Evolutionary conservation across 1,140 invertebrate genomes (phyloP).

Genomic region (Bathynomus jamesi): DNA sequence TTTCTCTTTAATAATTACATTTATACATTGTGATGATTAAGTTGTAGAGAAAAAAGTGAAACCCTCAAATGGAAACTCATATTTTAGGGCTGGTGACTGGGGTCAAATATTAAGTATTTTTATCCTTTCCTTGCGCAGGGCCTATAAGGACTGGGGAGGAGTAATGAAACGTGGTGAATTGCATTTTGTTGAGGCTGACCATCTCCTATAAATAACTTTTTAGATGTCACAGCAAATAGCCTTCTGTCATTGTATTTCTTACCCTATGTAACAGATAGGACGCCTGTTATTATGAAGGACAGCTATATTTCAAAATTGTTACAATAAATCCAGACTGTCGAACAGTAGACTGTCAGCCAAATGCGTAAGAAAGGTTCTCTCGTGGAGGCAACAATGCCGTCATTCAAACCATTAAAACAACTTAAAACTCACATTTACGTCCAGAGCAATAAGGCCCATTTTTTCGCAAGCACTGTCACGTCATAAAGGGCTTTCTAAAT

Average conservation of each 20-base stretch:
- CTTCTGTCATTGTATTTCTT: constrained; percentile 37
- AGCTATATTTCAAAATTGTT: constrained; percentile 36
- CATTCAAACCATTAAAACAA: background rate
- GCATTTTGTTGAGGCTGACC: constrained; percentile 26
- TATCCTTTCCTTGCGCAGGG: too few relatives aligned
- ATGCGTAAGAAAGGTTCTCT: constrained; percentile 28
- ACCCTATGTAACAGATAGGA: constrained; percentile 33
- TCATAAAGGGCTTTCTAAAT: constrained; percentile 17
- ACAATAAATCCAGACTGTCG: constrained; percentile 32
- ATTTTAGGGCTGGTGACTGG: too few relatives aligned
- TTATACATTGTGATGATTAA: too few relatives aligned
- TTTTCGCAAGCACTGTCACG: background rate
- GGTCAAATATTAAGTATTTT: too few relatives aligned
- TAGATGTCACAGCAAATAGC: constrained; percentile 32
- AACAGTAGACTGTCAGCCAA: constrained; percentile 31
- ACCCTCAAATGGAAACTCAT: too few relatives aligned
- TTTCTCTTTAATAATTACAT: too few relatives aligned
- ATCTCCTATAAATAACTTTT: constrained; percentile 27
- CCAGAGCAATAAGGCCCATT: background rate
- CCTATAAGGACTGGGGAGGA: too few relatives aligned
- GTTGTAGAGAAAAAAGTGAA: too few relatives aligned
- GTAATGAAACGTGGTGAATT: constrained; percentile 35
- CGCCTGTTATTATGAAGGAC: constrained; percentile 35
- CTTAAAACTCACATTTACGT: constrained; percentile 5
- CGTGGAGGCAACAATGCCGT: background rate